phyloP scores from a whole-genome alignment of 2,113 vertebrate species.

The Stegastes partitus region DNA sequence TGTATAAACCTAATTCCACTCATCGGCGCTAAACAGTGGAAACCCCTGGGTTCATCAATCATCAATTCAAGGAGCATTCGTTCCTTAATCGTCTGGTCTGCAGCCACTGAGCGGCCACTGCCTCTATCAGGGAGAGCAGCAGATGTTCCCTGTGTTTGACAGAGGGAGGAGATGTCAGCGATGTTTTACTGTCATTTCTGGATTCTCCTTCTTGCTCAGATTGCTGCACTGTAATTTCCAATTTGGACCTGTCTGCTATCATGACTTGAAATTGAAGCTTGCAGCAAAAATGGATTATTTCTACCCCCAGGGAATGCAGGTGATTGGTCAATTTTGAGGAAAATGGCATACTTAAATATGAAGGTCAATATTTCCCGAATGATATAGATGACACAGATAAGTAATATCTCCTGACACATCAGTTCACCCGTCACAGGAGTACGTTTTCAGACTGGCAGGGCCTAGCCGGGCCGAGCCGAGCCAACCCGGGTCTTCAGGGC shows the following conservation, averaged over 20 bases:
- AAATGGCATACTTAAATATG: constrained; percentile 35
- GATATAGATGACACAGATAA: constrained; percentile 38
- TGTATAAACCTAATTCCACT: constrained; percentile 72
- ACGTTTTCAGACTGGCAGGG: constrained; percentile 6
- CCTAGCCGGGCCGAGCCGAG: not conserved
- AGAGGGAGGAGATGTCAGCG: constrained; percentile 22
- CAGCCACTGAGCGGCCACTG: constrained; percentile 65
- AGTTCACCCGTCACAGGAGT: constrained; percentile 25
- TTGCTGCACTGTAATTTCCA: constrained; percentile 54
- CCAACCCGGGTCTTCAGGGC: no score
- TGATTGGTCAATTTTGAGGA: constrained; percentile 60
- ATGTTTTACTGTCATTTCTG: constrained; percentile 63
- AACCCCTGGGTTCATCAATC: constrained; percentile 80
- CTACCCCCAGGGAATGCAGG: constrained; percentile 36
- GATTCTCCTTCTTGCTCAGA: constrained; percentile 51
- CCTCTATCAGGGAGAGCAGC: constrained; percentile 60
- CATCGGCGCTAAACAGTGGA: constrained; percentile 75
- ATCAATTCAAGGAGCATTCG: constrained; percentile 73
- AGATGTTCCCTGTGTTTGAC: constrained; percentile 32
- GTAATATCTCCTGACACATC: constrained; percentile 52
- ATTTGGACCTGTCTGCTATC: constrained; percentile 50
- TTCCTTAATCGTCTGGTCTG: constrained; percentile 79
- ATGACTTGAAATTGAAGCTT: constrained; percentile 62
- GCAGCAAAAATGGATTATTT: constrained; percentile 53
- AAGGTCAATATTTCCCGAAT: constrained; percentile 68